Percentiles rank a stretch among this genome's conserved stretches.
Conservation (phyloP, 2,888 invertebrate genomes). For the Stenolophus ochropezus region DNA sequence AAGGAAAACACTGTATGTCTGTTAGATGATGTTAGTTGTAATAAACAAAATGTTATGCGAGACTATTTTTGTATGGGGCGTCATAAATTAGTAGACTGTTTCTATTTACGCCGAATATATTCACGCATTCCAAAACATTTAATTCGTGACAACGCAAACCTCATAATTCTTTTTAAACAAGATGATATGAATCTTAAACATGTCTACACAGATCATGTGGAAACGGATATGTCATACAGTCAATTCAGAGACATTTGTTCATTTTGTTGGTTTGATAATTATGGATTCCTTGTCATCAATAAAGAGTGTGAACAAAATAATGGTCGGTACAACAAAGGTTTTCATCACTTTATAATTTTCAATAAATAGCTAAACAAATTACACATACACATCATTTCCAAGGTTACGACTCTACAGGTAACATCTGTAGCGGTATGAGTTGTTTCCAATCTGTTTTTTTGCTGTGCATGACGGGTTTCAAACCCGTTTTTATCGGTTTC, state of each 20-base stretch:
- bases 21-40: neutral
- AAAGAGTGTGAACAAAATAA: too few relatives aligned
- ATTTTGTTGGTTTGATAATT: conserved; percentile 61
- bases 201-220: conserved; percentile 61
- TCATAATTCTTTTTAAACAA: conserved; percentile 63
- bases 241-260: conserved; percentile 62
- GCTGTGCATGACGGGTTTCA: too few relatives aligned
- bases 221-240: conserved; percentile 60
- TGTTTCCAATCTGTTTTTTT: too few relatives aligned
- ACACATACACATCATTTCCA: conserved; percentile 61
- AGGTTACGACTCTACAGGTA: too few relatives aligned
- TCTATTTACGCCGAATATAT: too few relatives aligned
- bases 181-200: conserved; percentile 65
- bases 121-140: conserved; percentile 65
- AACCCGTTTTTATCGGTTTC: neutral
- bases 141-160: conserved; percentile 64
- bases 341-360: too few relatives aligned
- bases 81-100: too few relatives aligned
- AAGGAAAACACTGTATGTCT: neutral
- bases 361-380: too few relatives aligned
- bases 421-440: too few relatives aligned
- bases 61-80: conserved; percentile 10
- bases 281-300: conserved; percentile 62
- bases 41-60: neutral
- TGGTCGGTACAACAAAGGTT: too few relatives aligned